Evolutionary conservation across 2,797 vertebrate species (phyloP).

Genomic region (Ciconia nigra): DNA sequence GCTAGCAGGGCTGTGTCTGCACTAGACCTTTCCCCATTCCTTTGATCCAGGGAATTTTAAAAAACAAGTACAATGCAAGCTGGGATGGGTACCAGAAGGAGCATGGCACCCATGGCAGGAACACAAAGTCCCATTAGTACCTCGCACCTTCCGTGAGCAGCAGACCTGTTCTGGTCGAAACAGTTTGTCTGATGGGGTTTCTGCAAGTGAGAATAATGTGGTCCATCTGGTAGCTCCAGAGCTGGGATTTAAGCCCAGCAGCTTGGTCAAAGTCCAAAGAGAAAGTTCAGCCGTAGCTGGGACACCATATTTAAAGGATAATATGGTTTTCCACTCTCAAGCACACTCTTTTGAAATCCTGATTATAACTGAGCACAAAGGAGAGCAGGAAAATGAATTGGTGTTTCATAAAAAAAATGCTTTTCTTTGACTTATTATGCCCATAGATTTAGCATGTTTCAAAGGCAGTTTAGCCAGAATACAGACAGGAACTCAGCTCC

Average conservation of each 20-base stretch:
- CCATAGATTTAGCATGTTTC: not conserved
- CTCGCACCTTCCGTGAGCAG: not conserved
- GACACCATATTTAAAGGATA: not conserved
- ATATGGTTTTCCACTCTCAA: not conserved
- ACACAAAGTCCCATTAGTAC: not conserved
- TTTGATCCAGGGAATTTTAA: not conserved
- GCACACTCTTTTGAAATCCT: not conserved
- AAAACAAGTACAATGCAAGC: not conserved
- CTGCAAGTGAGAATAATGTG: slow-evolving; percentile 6
- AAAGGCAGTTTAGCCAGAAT: not conserved
- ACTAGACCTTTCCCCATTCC: not conserved
- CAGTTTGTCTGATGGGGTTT: not conserved
- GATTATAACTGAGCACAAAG: not conserved
- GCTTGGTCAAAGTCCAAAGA: slow-evolving; percentile 32
- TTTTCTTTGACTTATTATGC: not conserved
- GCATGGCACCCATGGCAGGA: not conserved
- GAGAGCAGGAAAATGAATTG: not conserved
- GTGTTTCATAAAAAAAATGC: not conserved
- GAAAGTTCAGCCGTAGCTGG: not conserved
- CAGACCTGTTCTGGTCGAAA: not conserved
- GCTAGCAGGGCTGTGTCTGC: not conserved
- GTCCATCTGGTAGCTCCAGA: slow-evolving; percentile 18
- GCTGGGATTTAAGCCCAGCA: slow-evolving; percentile 35
- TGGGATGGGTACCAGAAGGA: not conserved
- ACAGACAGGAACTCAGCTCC: not conserved